Percentiles rank a stretch among this genome's conserved stretches.
These are phyloP conservation scores for Mystacornis crossleyi DNA, from an alignment of 2,113 vertebrate species.

Conservation along the genomic window DNA sequence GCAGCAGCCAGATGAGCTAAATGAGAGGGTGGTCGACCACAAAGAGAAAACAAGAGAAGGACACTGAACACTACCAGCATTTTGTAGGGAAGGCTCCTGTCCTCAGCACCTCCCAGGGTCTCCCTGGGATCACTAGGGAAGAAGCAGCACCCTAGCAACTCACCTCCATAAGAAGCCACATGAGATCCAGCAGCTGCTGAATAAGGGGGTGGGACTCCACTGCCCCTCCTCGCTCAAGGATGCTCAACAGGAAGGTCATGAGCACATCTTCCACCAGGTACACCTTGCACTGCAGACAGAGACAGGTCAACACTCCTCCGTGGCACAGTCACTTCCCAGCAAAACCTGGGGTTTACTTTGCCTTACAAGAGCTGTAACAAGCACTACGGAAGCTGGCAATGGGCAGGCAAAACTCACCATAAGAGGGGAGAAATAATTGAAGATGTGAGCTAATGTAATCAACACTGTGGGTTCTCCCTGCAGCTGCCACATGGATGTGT, in stretches of 20 bases:
- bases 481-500: slow-evolving; percentile 81
- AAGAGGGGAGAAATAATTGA: slow-evolving; percentile 91
- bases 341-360: not conserved
- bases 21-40: not conserved
- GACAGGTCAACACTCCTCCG: not conserved
- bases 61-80: not conserved
- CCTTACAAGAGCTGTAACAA: not conserved
- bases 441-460: slow-evolving; percentile 90
- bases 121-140: not conserved
- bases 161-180: slow-evolving; percentile 99
- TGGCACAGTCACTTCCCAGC: not conserved
- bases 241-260: slow-evolving; percentile 90
- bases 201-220: slow-evolving; percentile 87
- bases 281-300: slow-evolving; percentile 86
- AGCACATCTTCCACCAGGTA: slow-evolving; percentile 97
- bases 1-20: not conserved
- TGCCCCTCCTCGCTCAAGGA: slow-evolving; percentile 86
- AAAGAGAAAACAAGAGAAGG: not conserved
- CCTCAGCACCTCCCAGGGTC: not conserved
- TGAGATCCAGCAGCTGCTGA: slow-evolving; percentile 90
- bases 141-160: not conserved
- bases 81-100: not conserved
- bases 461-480: slow-evolving; percentile 90
- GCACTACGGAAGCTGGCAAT: not conserved
- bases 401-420: slow-evolving; percentile 82